Evolutionary conservation across 2,888 invertebrate genomes (phyloP).

Genomic region (Ryuthela nishihirai): DNA sequence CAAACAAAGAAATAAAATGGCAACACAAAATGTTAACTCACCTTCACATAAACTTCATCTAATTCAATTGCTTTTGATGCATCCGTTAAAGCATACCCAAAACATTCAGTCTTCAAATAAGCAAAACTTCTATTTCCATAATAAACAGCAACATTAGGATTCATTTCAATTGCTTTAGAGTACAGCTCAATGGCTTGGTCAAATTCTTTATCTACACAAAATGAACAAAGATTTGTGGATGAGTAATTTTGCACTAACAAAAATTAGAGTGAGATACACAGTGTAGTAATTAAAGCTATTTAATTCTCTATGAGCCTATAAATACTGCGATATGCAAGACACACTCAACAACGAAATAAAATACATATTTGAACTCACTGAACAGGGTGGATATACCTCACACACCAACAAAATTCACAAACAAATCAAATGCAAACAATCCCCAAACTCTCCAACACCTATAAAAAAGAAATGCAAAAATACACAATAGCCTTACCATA

Average conservation of each 20-base stretch:
- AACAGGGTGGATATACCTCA: too few species aligned
- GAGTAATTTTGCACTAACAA: background rate
- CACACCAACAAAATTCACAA: too few species aligned
- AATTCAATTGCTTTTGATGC: conserved; percentile 86
- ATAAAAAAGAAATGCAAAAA: too few species aligned
- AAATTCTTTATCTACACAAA: conserved; percentile 79
- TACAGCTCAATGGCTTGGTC: conserved; percentile 79
- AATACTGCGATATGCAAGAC: too few species aligned
- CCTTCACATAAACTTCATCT: conserved; percentile 83
- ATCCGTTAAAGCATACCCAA: conserved; percentile 89
- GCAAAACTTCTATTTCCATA: conserved; percentile 95
- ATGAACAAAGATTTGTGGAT: conserved; percentile 13
- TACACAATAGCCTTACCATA: too few species aligned
- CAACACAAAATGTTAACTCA: conserved; percentile 42
- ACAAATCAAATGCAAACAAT: background rate
- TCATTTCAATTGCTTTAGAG: conserved; percentile 78
- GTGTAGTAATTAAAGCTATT: too few species aligned
- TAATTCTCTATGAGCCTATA: too few species aligned
- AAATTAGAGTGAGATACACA: background rate
- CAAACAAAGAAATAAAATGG: too few species aligned
- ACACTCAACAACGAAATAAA: too few species aligned
- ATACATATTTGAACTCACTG: too few species aligned
- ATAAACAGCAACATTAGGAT: conserved; percentile 78
- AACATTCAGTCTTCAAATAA: conserved; percentile 88
- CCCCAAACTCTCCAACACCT: background rate